These are phyloP conservation scores for Gobionotothen gibberifrons DNA, from an alignment of 2,797 vertebrate genomes.

Conservation along the genomic window DNA sequence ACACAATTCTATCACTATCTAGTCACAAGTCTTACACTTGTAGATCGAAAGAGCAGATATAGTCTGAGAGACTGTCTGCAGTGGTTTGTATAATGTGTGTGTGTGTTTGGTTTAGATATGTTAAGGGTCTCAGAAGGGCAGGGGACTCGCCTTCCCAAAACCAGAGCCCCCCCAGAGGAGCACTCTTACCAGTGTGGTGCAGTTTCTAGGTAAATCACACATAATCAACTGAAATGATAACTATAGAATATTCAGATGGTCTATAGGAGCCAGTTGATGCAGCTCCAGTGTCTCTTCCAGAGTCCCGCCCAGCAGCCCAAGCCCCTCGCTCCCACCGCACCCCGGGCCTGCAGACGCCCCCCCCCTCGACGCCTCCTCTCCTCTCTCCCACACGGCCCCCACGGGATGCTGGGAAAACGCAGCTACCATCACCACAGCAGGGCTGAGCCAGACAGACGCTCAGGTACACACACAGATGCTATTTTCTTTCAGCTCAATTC, in stretches of 20 bases:
- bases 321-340: slow-evolving; percentile 91
- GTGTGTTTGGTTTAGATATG: slow-evolving; percentile 90
- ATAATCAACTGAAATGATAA: background rate
- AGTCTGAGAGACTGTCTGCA: slow-evolving; percentile 46
- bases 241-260: slow-evolving; percentile 15
- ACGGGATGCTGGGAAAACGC: slow-evolving; percentile 96
- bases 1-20: background rate
- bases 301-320: slow-evolving; percentile 91
- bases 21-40: too few relatives aligned
- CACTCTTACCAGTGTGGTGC: slow-evolving; percentile 94
- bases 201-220: slow-evolving; percentile 91
- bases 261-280: slow-evolving; percentile 53
- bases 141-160: slow-evolving; percentile 91
- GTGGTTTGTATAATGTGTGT: slow-evolving; percentile 61
- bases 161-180: slow-evolving; percentile 91
- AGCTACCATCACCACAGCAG: slow-evolving; percentile 96
- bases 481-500: slow-evolving; percentile 6
- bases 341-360: slow-evolving; percentile 89
- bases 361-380: slow-evolving; percentile 90
- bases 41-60: background rate
- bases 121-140: slow-evolving; percentile 92
- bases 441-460: slow-evolving; percentile 86
- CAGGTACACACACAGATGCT: slow-evolving; percentile 56
- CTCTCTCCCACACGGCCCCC: slow-evolving; percentile 89
- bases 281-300: slow-evolving; percentile 81